Evolutionary conservation across 1,140 invertebrate species (phyloP).

Genomic region (Elysia chlorotica): DNA sequence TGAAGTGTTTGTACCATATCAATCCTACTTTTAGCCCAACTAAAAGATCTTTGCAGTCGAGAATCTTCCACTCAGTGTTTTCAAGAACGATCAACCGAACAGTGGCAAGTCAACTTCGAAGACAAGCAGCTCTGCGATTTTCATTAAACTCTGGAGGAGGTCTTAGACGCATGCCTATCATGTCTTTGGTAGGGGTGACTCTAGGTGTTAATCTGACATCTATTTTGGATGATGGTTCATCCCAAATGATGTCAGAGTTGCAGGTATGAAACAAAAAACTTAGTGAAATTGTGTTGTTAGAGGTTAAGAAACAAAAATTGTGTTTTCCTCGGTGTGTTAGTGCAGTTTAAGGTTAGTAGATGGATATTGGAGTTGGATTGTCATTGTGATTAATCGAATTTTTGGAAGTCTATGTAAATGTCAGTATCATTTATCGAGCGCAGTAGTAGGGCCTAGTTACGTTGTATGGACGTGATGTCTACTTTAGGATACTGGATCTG

Average conservation of each 20-base stretch:
- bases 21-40: not conserved
- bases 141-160: not conserved
- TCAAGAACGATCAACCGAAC: constrained; percentile 3
- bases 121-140: not conserved
- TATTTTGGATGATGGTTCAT: not conserved
- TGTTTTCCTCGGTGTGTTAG: too few relatives aligned
- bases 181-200: constrained; percentile 17
- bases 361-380: too few relatives aligned
- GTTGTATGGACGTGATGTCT: too few relatives aligned
- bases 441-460: too few relatives aligned
- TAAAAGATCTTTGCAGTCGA: not conserved
- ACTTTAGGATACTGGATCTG: too few relatives aligned
- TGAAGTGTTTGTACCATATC: not conserved
- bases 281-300: too few relatives aligned
- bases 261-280: too few relatives aligned
- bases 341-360: too few relatives aligned
- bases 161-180: constrained; percentile 9
- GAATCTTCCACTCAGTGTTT: constrained; percentile 6
- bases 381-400: too few relatives aligned
- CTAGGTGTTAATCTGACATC: constrained; percentile 4
- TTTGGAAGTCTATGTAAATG: too few relatives aligned
- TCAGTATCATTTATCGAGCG: too few relatives aligned
- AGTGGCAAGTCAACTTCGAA: constrained; percentile 14
- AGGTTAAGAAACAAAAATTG: too few relatives aligned
- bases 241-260: constrained; percentile 13